Evolutionary conservation across 2,113 vertebrate genomes (phyloP), one percentile per base, ranked within the genome.

Genomic region (Cyrtonyx montezumae): DNA sequence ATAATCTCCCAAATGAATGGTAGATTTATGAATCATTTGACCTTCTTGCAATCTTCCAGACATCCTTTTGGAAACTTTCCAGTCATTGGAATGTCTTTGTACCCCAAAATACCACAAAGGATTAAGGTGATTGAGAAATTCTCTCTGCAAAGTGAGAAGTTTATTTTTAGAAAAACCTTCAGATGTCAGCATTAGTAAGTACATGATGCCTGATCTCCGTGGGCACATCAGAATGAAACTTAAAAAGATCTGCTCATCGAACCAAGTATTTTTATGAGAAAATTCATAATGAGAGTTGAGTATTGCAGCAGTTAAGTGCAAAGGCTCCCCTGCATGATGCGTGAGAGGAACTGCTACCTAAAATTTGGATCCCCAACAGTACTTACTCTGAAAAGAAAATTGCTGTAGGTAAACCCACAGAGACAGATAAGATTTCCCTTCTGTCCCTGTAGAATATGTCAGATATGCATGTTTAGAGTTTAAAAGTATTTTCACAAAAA

Each of bases 101-200:
- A 63, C 84, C 79, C 68, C 61, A 21, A 74, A 91, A 92, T 92
- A 93, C 68, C 84, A 77, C 25, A 92, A 77, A 89, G 95, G 42
- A 93, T 89, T 95, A 93, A 92, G 51, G 71, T 91, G 71, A 93
- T 85, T 94, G 89, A 91, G 87, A 96, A 92, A 94, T 89, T 40
- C 81, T 79, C 65, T 92, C 81, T 55, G 55, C 75, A 92, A 80
- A 83, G 13, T 55, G 74, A 28, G 49, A 93, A 93, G 58, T 21
- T 92, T 96, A 91, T 91, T 89, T 92, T 89, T 92, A 85, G 80
- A 81, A 84, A 92, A 93, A 32, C 67, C 81, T 93, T 94, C 82
- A 87, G 59, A 78, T 90, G 87, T 91, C 93, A 96, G 46, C 15
- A 90, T 91, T 80, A 89, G 79, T 93, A 92, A 89, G 25, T 46